Conservation (phyloP, 2,113 vertebrate species). For the Saccopteryx leptura region DNA sequence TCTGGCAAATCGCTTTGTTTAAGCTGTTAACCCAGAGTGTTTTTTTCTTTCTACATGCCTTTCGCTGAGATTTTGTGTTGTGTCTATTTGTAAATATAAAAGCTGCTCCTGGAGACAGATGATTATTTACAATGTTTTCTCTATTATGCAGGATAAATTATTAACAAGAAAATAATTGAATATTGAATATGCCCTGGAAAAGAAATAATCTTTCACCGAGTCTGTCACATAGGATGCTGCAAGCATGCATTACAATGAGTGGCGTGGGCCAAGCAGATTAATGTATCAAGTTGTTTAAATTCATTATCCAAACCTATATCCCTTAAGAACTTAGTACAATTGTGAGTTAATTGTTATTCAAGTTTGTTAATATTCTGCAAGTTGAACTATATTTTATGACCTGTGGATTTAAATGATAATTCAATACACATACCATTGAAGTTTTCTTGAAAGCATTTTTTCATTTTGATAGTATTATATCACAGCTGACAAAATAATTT, state of each 20-base stretch:
- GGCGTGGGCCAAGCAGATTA: constrained; percentile 73
- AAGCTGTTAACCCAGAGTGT: constrained; percentile 35
- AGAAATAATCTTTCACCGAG: constrained; percentile 83
- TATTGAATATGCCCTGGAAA: constrained; percentile 85
- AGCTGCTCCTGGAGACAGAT: constrained; percentile 76
- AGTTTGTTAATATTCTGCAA: constrained; percentile 68
- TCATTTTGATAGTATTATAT: constrained; percentile 59
- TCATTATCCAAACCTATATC: constrained; percentile 72
- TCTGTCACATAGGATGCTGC: constrained; percentile 77
- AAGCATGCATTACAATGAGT: constrained; percentile 84
- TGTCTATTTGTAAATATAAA: constrained; percentile 83
- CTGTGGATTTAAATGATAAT: constrained; percentile 46
- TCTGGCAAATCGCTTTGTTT: constrained; percentile 49
- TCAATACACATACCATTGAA: constrained; percentile 56
- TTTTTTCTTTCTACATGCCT: constrained; percentile 10
- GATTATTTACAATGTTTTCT: constrained; percentile 85
- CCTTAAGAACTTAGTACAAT: constrained; percentile 60
- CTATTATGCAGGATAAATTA: constrained; percentile 85
- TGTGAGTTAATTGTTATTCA: constrained; percentile 74
- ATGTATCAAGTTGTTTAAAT: constrained; percentile 79
- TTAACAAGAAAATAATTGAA: constrained; percentile 87
- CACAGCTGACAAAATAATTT: constrained; percentile 71
- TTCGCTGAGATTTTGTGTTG: constrained; percentile 61
- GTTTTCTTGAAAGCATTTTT: constrained; percentile 75
- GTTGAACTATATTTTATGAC: constrained; percentile 67